These are phyloP conservation scores for Rhynchotus rufescens DNA, from an alignment of 2,797 vertebrate genomes.

Conservation along the genomic window DNA sequence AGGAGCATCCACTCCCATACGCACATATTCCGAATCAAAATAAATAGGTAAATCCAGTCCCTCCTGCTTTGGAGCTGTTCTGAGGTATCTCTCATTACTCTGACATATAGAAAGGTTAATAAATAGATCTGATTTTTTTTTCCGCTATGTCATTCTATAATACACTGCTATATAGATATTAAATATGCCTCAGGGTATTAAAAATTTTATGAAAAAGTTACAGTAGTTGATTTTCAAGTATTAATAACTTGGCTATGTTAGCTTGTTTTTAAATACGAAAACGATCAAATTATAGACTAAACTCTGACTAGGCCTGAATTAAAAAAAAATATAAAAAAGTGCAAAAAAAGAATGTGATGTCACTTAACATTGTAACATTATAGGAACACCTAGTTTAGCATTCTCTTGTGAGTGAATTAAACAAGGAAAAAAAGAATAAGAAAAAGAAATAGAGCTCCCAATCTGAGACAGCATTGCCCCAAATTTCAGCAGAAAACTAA, in stretches of 20 bases:
- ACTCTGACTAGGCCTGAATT: conserved; percentile 16
- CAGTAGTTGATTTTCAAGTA: conserved; percentile 66
- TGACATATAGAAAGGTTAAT: conserved; percentile 64
- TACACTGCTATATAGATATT: conserved; percentile 45
- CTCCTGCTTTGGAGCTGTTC: conserved; percentile 69
- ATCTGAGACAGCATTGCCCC: conserved; percentile 69
- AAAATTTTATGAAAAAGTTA: conserved; percentile 64
- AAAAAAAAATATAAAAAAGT: conserved; percentile 12
- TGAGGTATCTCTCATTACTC: conserved; percentile 78
- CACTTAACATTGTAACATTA: conserved; percentile 5
- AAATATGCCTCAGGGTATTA: conserved; percentile 60
- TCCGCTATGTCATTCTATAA: conserved; percentile 58
- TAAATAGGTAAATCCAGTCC: conserved; percentile 49
- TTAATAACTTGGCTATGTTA: conserved; percentile 62
- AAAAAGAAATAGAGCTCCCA: conserved; percentile 27
- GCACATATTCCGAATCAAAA: not conserved
- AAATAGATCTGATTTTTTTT: conserved; percentile 65
- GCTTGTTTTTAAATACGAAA: conserved; percentile 54
- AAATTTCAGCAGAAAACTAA: conserved; percentile 73
- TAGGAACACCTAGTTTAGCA: conserved; percentile 34
- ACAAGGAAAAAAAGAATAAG: conserved; percentile 53
- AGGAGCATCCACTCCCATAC: not conserved
- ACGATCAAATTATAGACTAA: conserved; percentile 9
- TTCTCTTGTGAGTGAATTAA: conserved; percentile 29
- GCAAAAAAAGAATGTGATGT: conserved; percentile 75